Percentiles rank a stretch among this genome's conserved stretches.
Evolutionary conservation across 2,888 invertebrate species (phyloP).

Genomic region (Prosopocoilus inquinatus): DNA sequence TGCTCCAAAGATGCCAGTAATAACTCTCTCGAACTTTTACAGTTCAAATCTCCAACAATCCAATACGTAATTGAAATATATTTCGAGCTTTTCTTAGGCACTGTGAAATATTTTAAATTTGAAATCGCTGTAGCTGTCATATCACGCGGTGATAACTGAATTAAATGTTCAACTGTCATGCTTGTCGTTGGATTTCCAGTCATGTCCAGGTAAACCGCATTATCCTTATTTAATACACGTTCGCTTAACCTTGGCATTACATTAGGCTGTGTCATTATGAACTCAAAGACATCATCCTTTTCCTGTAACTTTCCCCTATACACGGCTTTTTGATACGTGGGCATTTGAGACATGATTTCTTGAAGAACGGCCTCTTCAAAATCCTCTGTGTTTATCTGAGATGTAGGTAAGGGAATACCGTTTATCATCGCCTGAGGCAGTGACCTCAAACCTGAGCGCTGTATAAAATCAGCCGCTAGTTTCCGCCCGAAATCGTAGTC

Average conservation of each 20-base stretch:
- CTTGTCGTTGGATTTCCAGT: conserved; percentile 56
- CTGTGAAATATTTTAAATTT: conserved; percentile 64
- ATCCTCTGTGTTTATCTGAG: conserved; percentile 68
- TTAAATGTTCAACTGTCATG: conserved; percentile 51
- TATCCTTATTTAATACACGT: conserved; percentile 76
- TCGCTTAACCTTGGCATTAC: conserved; percentile 89
- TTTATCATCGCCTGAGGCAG: conserved; percentile 87
- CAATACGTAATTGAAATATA: conserved; percentile 78
- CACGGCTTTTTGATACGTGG: conserved; percentile 82
- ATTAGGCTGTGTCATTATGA: conserved; percentile 88
- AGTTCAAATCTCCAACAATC: conserved; percentile 84
- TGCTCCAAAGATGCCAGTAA: conserved; percentile 73
- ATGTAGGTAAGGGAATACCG: conserved; percentile 81
- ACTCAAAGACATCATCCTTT: conserved; percentile 77
- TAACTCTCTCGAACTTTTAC: conserved; percentile 66
- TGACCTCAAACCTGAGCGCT: conserved; percentile 69
- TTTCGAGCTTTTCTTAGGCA: conserved; percentile 54
- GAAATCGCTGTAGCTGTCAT: conserved; percentile 68
- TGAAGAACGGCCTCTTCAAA: conserved; percentile 91
- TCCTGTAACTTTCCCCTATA: conserved; percentile 81
- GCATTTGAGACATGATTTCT: conserved; percentile 84
- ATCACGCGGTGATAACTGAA: conserved; percentile 64
- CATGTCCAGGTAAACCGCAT: conserved; percentile 69
- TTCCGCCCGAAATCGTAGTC: conserved; percentile 89
- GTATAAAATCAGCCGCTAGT: conserved; percentile 75